Conservation (phyloP, 2,113 vertebrate species). For the Scortum barcoo region DNA sequence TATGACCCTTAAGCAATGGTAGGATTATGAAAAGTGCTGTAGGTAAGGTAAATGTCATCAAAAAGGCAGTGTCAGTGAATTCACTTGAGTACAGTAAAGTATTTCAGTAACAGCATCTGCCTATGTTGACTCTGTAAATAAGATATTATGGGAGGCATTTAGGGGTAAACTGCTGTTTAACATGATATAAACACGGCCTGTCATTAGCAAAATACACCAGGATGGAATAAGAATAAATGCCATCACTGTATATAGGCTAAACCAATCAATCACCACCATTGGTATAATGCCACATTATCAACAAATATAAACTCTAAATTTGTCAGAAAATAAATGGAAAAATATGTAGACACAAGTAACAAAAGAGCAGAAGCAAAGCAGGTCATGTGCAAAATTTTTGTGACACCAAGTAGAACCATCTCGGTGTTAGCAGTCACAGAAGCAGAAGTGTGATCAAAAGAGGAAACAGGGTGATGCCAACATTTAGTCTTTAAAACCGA, state of each 20-base stretch:
- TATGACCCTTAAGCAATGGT: no score
- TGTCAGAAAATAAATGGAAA: background rate
- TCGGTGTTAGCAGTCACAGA: slow-evolving; percentile 27
- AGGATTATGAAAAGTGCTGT: background rate
- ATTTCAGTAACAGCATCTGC: background rate
- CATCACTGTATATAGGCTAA: background rate
- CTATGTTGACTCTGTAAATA: background rate
- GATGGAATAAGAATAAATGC: background rate
- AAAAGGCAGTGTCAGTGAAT: background rate
- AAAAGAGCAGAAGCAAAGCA: background rate
- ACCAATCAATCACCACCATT: background rate
- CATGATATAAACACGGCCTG: background rate
- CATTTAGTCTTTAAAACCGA: background rate
- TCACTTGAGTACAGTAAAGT: background rate
- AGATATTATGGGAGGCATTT: background rate
- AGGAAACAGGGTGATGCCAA: slow-evolving; percentile 8
- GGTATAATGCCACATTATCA: background rate
- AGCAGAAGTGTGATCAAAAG: slow-evolving; percentile 68
- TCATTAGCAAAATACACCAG: background rate
- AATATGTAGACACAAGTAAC: no score
- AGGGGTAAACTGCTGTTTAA: background rate
- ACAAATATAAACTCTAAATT: background rate
- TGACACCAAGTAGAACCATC: background rate
- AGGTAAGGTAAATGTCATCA: background rate
- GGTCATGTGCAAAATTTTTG: slow-evolving; percentile 18